phyloP scores from a whole-genome alignment of 2,888 invertebrate species.

The Drosophila colorata region DNA sequence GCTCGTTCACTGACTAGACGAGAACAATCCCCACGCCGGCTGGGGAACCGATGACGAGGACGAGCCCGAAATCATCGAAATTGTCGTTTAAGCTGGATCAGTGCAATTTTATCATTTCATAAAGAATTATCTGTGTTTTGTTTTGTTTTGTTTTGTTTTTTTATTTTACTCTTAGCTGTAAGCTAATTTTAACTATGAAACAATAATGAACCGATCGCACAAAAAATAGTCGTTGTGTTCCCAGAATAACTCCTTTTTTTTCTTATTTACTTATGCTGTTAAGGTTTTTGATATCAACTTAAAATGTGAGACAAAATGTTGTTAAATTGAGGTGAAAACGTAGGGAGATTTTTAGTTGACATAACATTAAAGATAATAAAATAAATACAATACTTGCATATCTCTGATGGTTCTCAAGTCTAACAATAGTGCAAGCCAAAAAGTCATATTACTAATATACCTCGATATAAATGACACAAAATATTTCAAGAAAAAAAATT shows the following conservation, averaged over 20 bases:
- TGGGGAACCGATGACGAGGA: slow-evolving; percentile 61
- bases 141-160: background rate
- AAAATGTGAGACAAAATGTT: slow-evolving; percentile 22
- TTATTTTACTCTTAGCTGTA: background rate
- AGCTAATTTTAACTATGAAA: background rate
- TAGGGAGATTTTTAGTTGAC: background rate
- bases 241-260: background rate
- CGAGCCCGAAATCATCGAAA: slow-evolving; percentile 62
- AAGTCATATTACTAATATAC: slow-evolving; percentile 45
- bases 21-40: slow-evolving; percentile 39
- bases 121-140: too few relatives aligned
- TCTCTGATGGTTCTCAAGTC: slow-evolving; percentile 33
- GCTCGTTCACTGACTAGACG: slow-evolving; percentile 64
- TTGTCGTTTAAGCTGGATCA: slow-evolving; percentile 45
- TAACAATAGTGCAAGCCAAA: slow-evolving; percentile 52
- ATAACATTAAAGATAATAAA: slow-evolving; percentile 6
- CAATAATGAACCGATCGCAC: background rate
- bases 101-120: slow-evolving; percentile 36
- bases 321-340: slow-evolving; percentile 22
- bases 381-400: slow-evolving; percentile 1
- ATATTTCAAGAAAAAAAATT: slow-evolving; percentile 36
- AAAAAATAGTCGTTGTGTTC: background rate
- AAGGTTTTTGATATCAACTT: slow-evolving; percentile 5
- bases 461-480: slow-evolving; percentile 34
- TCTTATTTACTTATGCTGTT: background rate